Base-by-base conservation (phyloP, 1,140 invertebrate species). In the Trichoplusia ni region DNA sequence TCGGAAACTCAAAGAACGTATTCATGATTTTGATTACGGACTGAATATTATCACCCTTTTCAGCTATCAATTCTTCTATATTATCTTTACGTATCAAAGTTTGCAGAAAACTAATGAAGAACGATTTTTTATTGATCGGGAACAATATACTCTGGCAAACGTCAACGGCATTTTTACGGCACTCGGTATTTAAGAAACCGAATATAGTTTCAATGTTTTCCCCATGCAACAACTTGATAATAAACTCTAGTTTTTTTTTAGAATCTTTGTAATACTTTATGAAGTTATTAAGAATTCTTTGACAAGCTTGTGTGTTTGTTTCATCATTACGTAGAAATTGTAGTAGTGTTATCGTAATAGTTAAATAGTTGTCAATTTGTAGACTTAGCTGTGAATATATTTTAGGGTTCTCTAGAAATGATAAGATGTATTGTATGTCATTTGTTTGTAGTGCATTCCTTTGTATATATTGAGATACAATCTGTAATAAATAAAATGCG, bases 41-140 rank as follows among this genome's bases (percentile, higher is more conserved):
- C 64, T 86, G 82, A 47, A 90, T 85, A 46, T 84, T 89, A 35
- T 89, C 86, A 16, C 84, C 81, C 62, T 82, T 90, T 54, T 89
- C 81, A 6, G 74, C 61, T 4, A 87, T 77, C 4, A 87, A 58
- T 25, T 81, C 72, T 65, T 84, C 72, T 29, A 88, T 67, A 65
- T 80, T 85, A 38, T 85, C 84, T 73, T 84, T 87, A 21, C 80
- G 69, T 31, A 90, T 80, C 44, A 89, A 73, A 37, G 82, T 86
- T 58, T 83, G 78, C n/a, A 90, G 58, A 60, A 77, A 88, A 64
- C 71, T 80, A 18, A 75, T 68, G 62, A 75, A 90, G 44, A 76
- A 80, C 2, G 82, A 59, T 59, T 77, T 86, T 29, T 82, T 90
- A 16, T 69, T 78, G 1, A 77, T 44, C 1, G 84, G 87, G 66